Evolutionary conservation across 23 tunicate genomes (phyloP).

Genomic region (Diplosoma virens): DNA sequence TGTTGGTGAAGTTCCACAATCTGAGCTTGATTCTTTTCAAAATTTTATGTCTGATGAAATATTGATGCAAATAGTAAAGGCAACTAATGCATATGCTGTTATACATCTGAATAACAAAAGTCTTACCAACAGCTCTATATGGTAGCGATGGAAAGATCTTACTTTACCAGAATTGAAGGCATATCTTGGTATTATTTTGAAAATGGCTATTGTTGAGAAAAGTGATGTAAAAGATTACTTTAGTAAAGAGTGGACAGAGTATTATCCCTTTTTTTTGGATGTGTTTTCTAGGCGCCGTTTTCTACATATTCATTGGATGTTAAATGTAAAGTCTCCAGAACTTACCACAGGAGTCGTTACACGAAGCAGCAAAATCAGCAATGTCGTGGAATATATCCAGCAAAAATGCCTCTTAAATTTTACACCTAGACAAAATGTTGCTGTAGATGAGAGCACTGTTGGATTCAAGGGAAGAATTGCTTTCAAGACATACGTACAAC

Average conservation of each 20-base stretch:
- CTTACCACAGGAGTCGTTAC: slow-evolving; percentile 14
- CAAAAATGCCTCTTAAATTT: slow-evolving; percentile 17
- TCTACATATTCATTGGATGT: slow-evolving; percentile 29
- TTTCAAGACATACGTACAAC: slow-evolving; percentile 39
- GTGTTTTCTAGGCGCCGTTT: slow-evolving; percentile 20
- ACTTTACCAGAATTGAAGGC: slow-evolving; percentile 27
- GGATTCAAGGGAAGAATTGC: slow-evolving; percentile 29
- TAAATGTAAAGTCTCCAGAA: slow-evolving; percentile 13
- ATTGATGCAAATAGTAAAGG: slow-evolving; percentile 13
- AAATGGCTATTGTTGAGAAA: slow-evolving; percentile 20
- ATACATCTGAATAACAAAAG: neutral
- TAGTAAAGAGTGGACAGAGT: neutral
- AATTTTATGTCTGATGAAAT: slow-evolving; percentile 23
- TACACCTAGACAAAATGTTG: slow-evolving; percentile 17
- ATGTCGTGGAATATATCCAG: slow-evolving; percentile 8
- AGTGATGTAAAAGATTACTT: slow-evolving; percentile 13
- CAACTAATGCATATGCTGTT: slow-evolving; percentile 38
- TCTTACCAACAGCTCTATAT: slow-evolving; percentile 2
- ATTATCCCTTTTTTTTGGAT: slow-evolving; percentile 25
- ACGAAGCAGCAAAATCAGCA: slow-evolving; percentile 3
- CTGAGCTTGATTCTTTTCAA: slow-evolving; percentile 14
- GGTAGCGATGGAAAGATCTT: slow-evolving; percentile 31
- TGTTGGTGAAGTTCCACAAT: neutral
- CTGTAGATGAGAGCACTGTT: slow-evolving; percentile 36
- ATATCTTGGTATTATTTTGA: slow-evolving; percentile 22